Percentiles rank a stretch among this genome's conserved stretches.
These are phyloP conservation scores for Dryobotodes eremita DNA, from an alignment of 2,888 invertebrate genomes.

Conservation along the genomic window DNA sequence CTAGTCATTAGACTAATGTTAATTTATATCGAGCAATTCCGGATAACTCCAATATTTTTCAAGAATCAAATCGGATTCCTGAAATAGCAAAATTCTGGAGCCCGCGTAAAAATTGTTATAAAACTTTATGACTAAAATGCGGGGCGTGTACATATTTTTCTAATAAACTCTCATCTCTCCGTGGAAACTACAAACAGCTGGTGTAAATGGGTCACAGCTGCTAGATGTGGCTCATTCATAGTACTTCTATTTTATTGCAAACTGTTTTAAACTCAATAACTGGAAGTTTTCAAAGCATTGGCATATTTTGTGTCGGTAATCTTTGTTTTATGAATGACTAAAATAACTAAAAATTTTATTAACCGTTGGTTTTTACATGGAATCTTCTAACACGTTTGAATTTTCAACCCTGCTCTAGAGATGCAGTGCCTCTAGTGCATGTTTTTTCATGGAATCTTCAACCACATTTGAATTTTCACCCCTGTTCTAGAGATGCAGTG, in stretches of 20 bases:
- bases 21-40: too few relatives aligned
- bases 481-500: not conserved
- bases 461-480: not conserved
- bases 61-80: not conserved
- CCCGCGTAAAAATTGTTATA: not conserved
- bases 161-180: constrained; percentile 33
- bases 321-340: constrained; percentile 9
- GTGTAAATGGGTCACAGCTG: constrained; percentile 52
- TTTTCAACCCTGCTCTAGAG: not conserved
- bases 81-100: not conserved
- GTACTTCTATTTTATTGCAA: constrained; percentile 31
- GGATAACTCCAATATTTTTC: too few relatives aligned
- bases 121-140: constrained; percentile 32
- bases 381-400: not conserved
- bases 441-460: not conserved
- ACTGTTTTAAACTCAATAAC: constrained; percentile 23
- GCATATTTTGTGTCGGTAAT: not conserved
- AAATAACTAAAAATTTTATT: too few relatives aligned
- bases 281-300: not conserved
- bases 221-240: constrained; percentile 12
- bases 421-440: not conserved
- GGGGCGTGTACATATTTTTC: constrained; percentile 30
- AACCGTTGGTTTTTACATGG: not conserved
- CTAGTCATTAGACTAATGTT: too few relatives aligned
- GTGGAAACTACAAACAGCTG: constrained; percentile 41